These are phyloP conservation scores for Apostichopus parvimensis DNA, from an alignment of 35 echinoderm and acorn worm genomes.

Conservation along the genomic window DNA sequence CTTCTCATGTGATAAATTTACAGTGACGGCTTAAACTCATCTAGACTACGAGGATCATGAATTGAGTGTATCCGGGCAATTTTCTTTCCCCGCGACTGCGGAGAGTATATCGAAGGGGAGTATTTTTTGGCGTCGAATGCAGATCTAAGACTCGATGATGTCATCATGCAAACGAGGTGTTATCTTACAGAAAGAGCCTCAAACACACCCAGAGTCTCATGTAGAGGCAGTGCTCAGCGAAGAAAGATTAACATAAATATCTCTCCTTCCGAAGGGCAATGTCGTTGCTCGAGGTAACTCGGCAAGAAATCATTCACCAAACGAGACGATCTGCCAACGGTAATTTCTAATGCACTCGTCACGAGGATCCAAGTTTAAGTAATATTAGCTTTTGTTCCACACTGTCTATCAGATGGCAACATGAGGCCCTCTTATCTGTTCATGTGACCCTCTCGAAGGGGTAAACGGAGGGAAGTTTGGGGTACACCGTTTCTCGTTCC, in stretches of 20 bases:
- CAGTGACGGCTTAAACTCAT: constrained; percentile 11
- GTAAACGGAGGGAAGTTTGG: neutral
- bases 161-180: constrained; percentile 36
- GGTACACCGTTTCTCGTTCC: no score
- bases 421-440: neutral
- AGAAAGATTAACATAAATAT: neutral
- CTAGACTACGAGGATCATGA: neutral
- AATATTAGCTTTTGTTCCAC: no score
- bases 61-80: neutral
- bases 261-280: neutral
- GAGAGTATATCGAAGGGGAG: neutral
- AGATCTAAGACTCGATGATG: constrained; percentile 3
- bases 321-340: no score
- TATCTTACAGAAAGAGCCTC: constrained; percentile 31
- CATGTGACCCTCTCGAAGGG: neutral
- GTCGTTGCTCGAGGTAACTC: no score
- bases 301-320: neutral
- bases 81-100: neutral
- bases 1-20: constrained; percentile 41
- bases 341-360: no score
- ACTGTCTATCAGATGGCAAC: no score
- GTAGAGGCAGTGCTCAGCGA: neutral
- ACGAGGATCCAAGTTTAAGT: no score
- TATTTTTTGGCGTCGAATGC: neutral
- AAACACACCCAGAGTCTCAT: neutral